These are phyloP conservation scores for Plecturocebus donacophilus DNA, from an alignment of 2,113 vertebrate genomes.

Conservation along the genomic window DNA sequence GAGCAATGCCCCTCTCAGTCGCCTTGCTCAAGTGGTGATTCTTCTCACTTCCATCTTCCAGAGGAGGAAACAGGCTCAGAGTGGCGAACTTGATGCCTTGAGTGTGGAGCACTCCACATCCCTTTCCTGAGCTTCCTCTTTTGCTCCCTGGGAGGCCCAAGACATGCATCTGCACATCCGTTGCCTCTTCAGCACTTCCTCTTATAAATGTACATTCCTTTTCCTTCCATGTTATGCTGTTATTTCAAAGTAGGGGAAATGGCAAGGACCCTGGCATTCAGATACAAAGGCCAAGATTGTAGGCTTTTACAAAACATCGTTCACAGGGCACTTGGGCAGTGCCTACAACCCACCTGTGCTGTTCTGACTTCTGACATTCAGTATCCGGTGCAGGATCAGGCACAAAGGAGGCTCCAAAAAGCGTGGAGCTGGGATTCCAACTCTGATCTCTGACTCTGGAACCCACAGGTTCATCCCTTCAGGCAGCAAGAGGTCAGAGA, in stretches of 20 bases:
- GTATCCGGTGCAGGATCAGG: background rate
- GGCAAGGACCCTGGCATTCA: background rate
- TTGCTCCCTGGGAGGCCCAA: background rate
- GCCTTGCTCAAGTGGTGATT: background rate
- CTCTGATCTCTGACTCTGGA: background rate
- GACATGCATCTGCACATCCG: no score
- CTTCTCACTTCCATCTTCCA: background rate
- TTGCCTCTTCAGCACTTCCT: background rate
- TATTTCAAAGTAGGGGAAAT: background rate
- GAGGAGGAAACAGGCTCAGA: background rate
- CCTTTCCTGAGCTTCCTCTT: background rate
- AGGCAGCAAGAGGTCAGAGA: background rate
- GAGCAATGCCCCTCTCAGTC: no score
- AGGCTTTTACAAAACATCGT: background rate
- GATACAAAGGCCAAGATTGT: background rate
- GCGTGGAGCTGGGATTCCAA: background rate
- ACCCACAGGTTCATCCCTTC: background rate
- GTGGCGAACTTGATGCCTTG: fast-evolving
- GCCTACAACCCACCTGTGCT: background rate
- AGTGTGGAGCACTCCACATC: fast-evolving
- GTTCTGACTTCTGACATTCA: background rate
- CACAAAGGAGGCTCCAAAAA: background rate
- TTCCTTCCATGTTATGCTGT: background rate
- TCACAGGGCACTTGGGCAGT: no score
- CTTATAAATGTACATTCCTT: background rate